Evolutionary conservation across 2,888 invertebrate genomes (phyloP).

Genomic region (Rhagonycha lutea): DNA sequence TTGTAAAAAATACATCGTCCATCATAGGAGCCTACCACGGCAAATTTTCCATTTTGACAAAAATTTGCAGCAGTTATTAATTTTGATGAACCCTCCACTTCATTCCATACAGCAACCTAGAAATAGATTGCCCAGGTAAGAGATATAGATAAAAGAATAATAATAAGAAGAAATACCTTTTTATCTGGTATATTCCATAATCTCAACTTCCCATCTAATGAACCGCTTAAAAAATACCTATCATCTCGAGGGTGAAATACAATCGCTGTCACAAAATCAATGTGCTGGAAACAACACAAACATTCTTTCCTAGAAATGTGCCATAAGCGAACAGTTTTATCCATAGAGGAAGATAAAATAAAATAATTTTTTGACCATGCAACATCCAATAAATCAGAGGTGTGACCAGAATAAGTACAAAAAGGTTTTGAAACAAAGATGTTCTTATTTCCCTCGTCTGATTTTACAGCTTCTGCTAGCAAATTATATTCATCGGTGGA

Average conservation of each 20-base stretch:
- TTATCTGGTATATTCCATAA: constrained; percentile 99
- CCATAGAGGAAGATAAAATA: constrained; percentile 96
- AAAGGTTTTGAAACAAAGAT: constrained; percentile 90
- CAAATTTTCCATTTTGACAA: constrained; percentile 96
- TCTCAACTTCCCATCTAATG: constrained; percentile 95
- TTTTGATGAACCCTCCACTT: constrained; percentile 91
- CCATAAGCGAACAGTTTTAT: constrained; percentile 97
- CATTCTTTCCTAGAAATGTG: constrained; percentile 97
- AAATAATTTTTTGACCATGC: constrained; percentile 99
- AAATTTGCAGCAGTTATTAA: constrained; percentile 97
- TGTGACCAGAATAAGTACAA: constrained; percentile 92
- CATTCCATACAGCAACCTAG: constrained; percentile 94
- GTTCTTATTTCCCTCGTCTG: constrained; percentile 63
- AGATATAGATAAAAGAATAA: constrained; percentile 7
- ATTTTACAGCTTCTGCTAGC: constrained; percentile 62
- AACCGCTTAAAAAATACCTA: constrained; percentile 93
- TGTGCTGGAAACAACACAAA: constrained; percentile 97
- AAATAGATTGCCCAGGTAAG: constrained; percentile 6
- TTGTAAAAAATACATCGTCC: constrained; percentile 98
- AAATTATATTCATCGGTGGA: constrained; percentile 66
- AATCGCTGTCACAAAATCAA: constrained; percentile 98
- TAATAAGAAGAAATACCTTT: constrained; percentile 60
- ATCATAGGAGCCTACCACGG: constrained; percentile 97
- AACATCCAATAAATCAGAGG: constrained; percentile 93
- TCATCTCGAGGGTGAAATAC: constrained; percentile 95